phyloP scores from a whole-genome alignment of 2,113 vertebrate genomes.

The Puntigrus tetrazona region DNA sequence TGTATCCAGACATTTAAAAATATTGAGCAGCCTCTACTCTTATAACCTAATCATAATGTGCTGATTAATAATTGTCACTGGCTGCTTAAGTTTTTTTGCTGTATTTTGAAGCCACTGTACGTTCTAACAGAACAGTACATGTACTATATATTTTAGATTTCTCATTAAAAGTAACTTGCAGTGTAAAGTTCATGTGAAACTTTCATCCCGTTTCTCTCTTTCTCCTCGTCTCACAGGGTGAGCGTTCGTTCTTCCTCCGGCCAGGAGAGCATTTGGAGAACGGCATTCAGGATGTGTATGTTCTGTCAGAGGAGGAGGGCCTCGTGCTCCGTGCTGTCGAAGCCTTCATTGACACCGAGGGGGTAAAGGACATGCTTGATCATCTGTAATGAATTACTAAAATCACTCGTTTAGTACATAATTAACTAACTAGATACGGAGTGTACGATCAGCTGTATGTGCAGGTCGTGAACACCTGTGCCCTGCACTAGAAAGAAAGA shows the following conservation, averaged over 20 bases:
- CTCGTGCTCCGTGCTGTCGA: conserved; percentile 84
- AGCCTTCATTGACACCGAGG: conserved; percentile 73
- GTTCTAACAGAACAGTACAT: no score
- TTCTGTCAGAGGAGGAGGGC: conserved; percentile 88
- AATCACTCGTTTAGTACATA: background rate
- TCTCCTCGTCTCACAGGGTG: conserved; percentile 73
- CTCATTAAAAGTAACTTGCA: no score
- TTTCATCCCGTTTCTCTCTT: background rate
- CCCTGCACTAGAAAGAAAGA: background rate
- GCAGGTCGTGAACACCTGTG: background rate
- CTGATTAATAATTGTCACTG: background rate
- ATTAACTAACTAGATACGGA: background rate
- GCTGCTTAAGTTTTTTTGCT: background rate
- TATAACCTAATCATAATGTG: no score
- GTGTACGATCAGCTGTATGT: background rate
- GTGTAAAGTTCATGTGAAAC: background rate
- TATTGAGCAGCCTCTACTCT: no score
- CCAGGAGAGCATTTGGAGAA: conserved; percentile 81
- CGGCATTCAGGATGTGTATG: conserved; percentile 85
- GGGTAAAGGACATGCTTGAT: background rate
- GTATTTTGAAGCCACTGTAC: background rate
- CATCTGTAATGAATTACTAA: background rate
- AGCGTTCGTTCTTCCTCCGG: conserved; percentile 88
- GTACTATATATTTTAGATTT: background rate
- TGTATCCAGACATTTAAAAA: no score